Base-by-base conservation (phyloP, 1,140 invertebrate genomes). In the Drosophila ficusphila region DNA sequence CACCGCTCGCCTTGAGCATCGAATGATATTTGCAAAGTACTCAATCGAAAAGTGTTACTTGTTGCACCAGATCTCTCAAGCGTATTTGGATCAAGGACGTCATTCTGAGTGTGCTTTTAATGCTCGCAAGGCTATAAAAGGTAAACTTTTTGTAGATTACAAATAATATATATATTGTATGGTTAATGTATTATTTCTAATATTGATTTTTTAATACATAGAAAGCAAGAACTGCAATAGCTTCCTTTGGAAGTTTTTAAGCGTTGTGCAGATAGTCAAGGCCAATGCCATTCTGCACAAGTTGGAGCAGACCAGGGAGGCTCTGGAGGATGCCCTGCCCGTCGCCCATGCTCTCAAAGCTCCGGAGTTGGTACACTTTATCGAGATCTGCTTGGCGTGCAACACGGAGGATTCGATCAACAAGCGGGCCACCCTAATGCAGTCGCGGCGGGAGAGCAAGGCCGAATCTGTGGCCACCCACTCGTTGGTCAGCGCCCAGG, bases 11-110 rank as follows among this genome's bases (percentile, higher is more conserved):
- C 36, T 91, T 6, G 90, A 91, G 18, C 70, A 51, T 11, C 77
- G 90, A 0, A 73, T 90, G 47, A 25, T 52, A 1, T 91, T 88
- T 69, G 71, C 90, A 3, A 79, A 78, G 36, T 90, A 81, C 44
- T 56, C 81, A 0, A 90, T 91, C 5, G 90, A 91, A 6, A 90
- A 88, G 16, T 90, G 81, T 9, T 91, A 91, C 48, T 16, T 91
- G 0, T 16, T 69, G 9, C 74, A 90, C 12, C 71, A 90, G 44
- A 74, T 90, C 7, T 76, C 89, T 0, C 42, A 60, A 1, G 12
- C 56, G 2, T 81, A 89, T 16, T 54, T 91, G 16, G 38, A 61
- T 0, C 77, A 89, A 18, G 48, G 74, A 44, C 78, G 73, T 4
- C 78, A 86, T 9, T 82, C 90, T 14, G 90, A 91, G 51, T 89